Base-by-base conservation (phyloP, 2,888 invertebrate species). In the Microctonus hyperodae region DNA sequence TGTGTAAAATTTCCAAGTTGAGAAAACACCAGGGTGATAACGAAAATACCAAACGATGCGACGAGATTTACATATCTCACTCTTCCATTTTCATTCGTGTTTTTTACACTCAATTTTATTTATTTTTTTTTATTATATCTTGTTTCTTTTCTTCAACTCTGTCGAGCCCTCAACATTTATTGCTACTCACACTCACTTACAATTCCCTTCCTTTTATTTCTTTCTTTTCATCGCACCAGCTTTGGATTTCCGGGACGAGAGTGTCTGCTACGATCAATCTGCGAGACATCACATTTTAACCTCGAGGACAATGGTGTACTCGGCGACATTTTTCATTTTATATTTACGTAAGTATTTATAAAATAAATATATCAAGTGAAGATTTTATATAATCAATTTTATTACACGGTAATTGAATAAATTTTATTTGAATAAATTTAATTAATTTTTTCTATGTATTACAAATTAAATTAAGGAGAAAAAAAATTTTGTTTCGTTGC, bases 261-360 rank as follows among this genome's bases (percentile, higher is more conserved):
- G 3, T 91, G 91, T 79, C 82, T 91, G 60, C 84, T 90, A 63
- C 84, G 90, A 72, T 86, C 88, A 44, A 89, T 91, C 76, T 91
- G 91, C 74, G 91, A 91, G 79, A 87, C 88, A 65, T 86, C 88
- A 53, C 85, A 85, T 33, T 80, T 84, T 50, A 86, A 87, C 64
- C 84, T 88, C 69, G 81, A 85, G 67, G 86, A 88, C 77, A 89
- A 90, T 78, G 91, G 91, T n/a, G 79, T 91, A 11, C 75, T 91
- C 62, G 91, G 91, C 9, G 90, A 90, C 80, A 81, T 91, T 68
- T 84, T 91, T 58, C 88, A 90, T 78, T 85, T 90, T 35, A 80
- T 91, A 62, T 87, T 91, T 72, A 89, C 89, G 91, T 91, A 85
- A 88, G 88, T 86, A 55, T 31, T 55, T 35, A 9, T 37, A 3